Base-by-base conservation (phyloP, 2,797 vertebrate genomes). In the Cyclura pinguis region DNA sequence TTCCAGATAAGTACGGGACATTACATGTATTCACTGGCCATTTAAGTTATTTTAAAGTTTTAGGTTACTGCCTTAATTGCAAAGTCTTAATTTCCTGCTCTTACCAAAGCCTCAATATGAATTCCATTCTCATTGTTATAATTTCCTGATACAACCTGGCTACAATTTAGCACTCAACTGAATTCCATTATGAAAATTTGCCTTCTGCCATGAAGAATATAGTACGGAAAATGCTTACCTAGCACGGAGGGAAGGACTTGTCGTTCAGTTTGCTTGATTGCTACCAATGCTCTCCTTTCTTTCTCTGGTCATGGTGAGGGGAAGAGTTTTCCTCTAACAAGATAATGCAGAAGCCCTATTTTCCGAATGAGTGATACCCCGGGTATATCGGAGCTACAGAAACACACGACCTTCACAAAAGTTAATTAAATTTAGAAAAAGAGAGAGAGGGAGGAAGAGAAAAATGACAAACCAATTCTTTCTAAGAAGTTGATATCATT, bases 11-110 rank as follows among this genome's bases (percentile, higher is more conserved):
- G 94, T 94, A 81, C 42, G 90, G 96, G 85, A 94, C 87, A 96
- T 95, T 96, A 92, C 88, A 82, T 64, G 92, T 84, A 95, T 96
- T 96, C 95, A 96, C 93, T 89, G 95, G 93, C 91, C 86, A 82
- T 95, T 97, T 95, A 95, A 94, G 95, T 95, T 96, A 93, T 93
- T 97, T 97, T 93, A 93, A 95, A 96, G 96, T 96, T 96, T 96
- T 95, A 94, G 90, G 94, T 96, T 96, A 96, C 95, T 84, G 32
- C 88, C 96, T 95, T 97, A 96, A 97, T 96, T 96, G 93, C 93
- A 93, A 95, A 95, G 94, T 92, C 91, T 91, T 95, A 84, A 94
- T 94, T 96, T 93, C 84, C 94, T 78, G 89, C 93, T 93, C 93
- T 93, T 93, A 93, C 93, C 92, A 91, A 96, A 96, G 92, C 93